Conservation (phyloP, 2,797 vertebrate genomes). For the Pseudocheirus occidentalis region DNA sequence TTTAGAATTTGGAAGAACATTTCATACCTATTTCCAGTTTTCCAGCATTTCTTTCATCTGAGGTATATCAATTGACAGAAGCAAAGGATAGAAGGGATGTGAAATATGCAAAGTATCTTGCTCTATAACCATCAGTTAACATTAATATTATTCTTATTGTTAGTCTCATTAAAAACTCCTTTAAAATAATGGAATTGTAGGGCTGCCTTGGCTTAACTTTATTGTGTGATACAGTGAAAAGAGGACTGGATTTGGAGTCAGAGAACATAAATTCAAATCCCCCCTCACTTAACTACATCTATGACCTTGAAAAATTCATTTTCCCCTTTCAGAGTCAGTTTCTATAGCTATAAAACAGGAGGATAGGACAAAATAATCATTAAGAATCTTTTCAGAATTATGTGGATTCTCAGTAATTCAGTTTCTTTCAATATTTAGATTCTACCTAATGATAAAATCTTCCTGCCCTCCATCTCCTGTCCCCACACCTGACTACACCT, state of each 20-base stretch:
- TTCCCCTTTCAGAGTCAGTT: neutral
- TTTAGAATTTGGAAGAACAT: neutral
- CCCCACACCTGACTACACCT: constrained; percentile 36
- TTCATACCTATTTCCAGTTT: neutral
- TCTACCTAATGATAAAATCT: constrained; percentile 27
- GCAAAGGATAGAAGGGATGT: constrained; percentile 33
- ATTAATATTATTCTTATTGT: neutral
- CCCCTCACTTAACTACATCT: neutral
- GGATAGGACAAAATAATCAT: neutral
- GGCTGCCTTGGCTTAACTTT: neutral
- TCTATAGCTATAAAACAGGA: neutral
- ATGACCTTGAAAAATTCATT: neutral
- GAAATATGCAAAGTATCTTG: constrained; percentile 49
- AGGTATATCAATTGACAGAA: constrained; percentile 33
- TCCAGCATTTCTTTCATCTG: neutral
- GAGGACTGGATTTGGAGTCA: neutral
- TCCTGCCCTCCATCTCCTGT: neutral
- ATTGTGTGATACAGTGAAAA: neutral
- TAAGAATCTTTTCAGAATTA: neutral
- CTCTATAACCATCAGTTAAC: neutral
- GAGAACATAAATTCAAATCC: neutral
- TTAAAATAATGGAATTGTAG: neutral
- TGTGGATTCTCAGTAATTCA: constrained; percentile 11
- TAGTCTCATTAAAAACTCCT: neutral
- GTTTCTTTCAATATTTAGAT: constrained; percentile 37